These are phyloP conservation scores for Ammospiza caudacuta DNA, from an alignment of 2,113 vertebrate species.

Conservation along the genomic window DNA sequence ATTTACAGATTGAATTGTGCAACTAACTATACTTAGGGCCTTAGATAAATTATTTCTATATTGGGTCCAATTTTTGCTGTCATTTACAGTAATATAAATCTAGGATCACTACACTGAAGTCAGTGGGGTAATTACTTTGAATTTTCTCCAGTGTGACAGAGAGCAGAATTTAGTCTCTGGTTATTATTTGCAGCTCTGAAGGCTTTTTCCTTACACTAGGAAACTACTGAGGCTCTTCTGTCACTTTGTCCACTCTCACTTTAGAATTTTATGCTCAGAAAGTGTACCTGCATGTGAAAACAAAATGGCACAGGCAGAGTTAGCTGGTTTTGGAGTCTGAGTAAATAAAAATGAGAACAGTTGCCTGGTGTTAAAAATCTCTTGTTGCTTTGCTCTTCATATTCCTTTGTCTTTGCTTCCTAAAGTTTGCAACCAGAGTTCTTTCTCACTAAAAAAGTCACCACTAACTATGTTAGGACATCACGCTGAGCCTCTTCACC, in stretches of 20 bases:
- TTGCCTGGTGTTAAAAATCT: not conserved
- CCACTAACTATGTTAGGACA: not conserved
- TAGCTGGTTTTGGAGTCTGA: not conserved
- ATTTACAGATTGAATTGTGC: conserved; percentile 68
- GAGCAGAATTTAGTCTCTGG: conserved; percentile 10
- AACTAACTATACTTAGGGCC: conserved; percentile 48
- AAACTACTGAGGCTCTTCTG: not conserved
- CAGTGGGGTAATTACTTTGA: conserved; percentile 36
- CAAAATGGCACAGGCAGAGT: not conserved
- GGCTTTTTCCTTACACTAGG: not conserved
- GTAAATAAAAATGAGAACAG: not conserved
- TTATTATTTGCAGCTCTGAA: conserved; percentile 20
- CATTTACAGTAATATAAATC: conserved; percentile 54
- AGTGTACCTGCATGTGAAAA: not conserved
- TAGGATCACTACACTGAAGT: conserved; percentile 30
- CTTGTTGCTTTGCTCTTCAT: not conserved
- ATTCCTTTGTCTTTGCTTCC: not conserved
- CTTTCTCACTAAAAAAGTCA: not conserved
- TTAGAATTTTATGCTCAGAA: not conserved
- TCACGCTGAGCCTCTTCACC: not conserved
- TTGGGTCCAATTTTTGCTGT: conserved; percentile 58
- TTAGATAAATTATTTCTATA: conserved; percentile 58
- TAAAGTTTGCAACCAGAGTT: not conserved
- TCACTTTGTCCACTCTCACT: not conserved
- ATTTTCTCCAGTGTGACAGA: not conserved